Evolutionary conservation across 2,797 vertebrate genomes (phyloP), one percentile per base, ranked within the genome.

Genomic region (Leptatherina wallacei): DNA sequence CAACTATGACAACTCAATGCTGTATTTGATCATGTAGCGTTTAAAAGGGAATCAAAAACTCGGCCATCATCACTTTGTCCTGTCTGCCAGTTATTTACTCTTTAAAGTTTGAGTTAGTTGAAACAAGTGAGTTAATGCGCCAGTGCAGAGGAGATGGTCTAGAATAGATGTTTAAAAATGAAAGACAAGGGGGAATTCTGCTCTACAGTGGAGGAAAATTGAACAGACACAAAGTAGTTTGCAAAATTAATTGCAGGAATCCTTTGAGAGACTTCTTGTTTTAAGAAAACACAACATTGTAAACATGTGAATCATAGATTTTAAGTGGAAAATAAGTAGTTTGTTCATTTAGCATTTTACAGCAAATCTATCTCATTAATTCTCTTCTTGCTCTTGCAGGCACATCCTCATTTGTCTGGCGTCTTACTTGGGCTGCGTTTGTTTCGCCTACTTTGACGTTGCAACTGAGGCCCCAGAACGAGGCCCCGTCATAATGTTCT

Each of bases 351-450:
- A 4, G 14, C 22, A 11, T 27, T 27, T 27, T 4, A 61, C 35
- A 18, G 0, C 0, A 5, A 10, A 6, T 65, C 20, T 61, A 35
- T 0, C 49, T 69, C 1, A 44, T 61, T 72, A 20, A 61, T 9
- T 29, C 22, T 29, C 16, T 11, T 73, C 55, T 80, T 65, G 1
- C 51, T 81, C 60, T 71, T 72, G 5, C 90, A 99, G 98, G 98
- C 98, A 99, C 89, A 95, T 99, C 88, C 95, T 99, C 77, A 98
- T 99, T 84, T 99, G 97, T 69, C 93, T 99, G 63, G 97, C 96
- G 0, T 97, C 97, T 1, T 99, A 99, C 88, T 85, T 99, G 86
- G 97, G 97, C 27, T 99, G 97, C 0, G 97, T 99, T 80, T 99
- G 97, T 85, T 99, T 99, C 3, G 97, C 98, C 77, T 99, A 99